These are phyloP conservation scores for Cephus sareptanus DNA, from an alignment of 2,888 invertebrate species.

Conservation along the genomic window DNA sequence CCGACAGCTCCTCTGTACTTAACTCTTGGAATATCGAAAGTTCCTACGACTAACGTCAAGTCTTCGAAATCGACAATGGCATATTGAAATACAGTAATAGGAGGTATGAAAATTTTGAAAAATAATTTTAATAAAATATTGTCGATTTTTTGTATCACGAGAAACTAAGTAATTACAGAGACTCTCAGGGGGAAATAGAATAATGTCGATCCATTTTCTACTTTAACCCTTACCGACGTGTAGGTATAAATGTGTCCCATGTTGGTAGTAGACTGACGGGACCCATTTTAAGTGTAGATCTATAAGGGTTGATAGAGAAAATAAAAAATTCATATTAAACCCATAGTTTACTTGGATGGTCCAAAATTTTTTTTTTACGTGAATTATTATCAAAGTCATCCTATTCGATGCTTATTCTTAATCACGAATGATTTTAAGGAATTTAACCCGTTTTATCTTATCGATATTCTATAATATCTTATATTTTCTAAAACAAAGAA, in stretches of 20 bases:
- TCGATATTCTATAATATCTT: background rate
- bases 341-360: background rate
- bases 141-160: background rate
- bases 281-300: too few species aligned
- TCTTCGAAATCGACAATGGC: background rate
- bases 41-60: background rate
- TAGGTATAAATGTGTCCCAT: too few species aligned
- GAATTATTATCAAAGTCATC: too few species aligned
- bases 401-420: too few species aligned
- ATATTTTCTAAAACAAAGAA: background rate
- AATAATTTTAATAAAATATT: background rate
- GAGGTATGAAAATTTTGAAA: background rate
- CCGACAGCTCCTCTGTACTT: background rate
- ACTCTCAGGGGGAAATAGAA: too few species aligned
- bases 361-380: too few species aligned
- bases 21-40: background rate
- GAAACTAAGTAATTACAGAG: too few species aligned
- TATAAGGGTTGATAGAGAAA: background rate
- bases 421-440: too few species aligned
- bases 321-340: background rate
- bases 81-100: background rate
- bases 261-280: too few species aligned
- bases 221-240: too few species aligned
- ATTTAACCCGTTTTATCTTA: background rate
- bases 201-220: too few species aligned